Evolutionary conservation across 2,113 vertebrate species (phyloP), one percentile per base, ranked within the genome.

Genomic region (Cynopterus brachyotis): DNA sequence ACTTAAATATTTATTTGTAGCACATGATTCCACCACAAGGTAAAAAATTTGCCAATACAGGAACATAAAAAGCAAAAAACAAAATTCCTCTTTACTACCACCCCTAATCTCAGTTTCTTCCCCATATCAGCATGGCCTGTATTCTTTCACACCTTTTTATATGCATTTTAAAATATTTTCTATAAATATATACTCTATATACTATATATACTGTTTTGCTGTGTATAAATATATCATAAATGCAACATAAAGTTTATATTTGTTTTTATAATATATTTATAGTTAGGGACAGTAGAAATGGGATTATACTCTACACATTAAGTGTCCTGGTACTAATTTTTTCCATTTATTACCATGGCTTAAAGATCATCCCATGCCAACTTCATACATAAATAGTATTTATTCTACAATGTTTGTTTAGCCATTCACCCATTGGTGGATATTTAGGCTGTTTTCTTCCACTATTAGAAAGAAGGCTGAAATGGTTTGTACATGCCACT

Each of bases 1-100:
- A 90, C 66, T 73, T 10, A 89, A n/a, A 45, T 42, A 57, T 47
- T 80, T 86, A 94, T 59, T 81, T 76, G n/a, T 64, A 94, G 87
- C 55, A 32, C 3, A 57, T 47, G n/a, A 80, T 45, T 73, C 60
- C 32, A 88, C 24, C 72, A 81, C 6, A 81, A 57, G 40, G 2
- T 26, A 64, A 84, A 93, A 89, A 95, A 53, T 30, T 75, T 16
- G n/a, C n/a, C 45, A 93, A 15, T 47, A 81, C 5, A 86, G n/a
- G 45, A 78, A 67, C 8, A 90, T 2, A 76, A 57, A 70, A 40
- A 86, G 12, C 60, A 82, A 91, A 91, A 91, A 57, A 3, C 30
- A 76, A 83, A 70, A 73, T 66, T 73, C 19, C 30, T 70, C 28
- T 64, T 82, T 15, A 87, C 4, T 24, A 32, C 28, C 26, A 59